These are phyloP conservation scores for Patella depressa DNA, from an alignment of 2,888 invertebrate species.

Conservation along the genomic window DNA sequence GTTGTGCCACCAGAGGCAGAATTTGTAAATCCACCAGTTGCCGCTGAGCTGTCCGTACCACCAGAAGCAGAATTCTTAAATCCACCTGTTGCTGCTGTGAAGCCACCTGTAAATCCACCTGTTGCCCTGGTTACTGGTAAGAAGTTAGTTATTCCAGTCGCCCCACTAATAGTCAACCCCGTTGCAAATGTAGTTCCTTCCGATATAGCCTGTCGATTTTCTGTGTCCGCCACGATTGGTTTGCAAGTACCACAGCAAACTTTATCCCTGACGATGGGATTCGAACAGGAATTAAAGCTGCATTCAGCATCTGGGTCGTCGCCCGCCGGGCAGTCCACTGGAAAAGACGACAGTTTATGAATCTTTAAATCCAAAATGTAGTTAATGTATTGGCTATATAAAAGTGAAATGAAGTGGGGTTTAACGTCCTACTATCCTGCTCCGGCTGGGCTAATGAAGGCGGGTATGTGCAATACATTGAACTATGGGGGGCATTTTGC, in stretches of 20 bases:
- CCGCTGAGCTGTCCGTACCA: not conserved
- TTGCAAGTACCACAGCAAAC: constrained; percentile 24
- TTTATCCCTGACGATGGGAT: constrained; percentile 6
- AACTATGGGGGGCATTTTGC: too few relatives aligned
- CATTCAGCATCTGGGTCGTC: constrained; percentile 23
- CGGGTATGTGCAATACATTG: too few relatives aligned
- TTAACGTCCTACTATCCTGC: too few relatives aligned
- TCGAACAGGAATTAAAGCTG: not conserved
- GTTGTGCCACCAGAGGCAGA: not conserved
- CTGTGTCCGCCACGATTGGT: not conserved
- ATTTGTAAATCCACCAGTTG: not conserved
- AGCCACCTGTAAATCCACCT: not conserved
- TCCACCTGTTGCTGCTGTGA: not conserved
- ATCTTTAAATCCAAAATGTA: too few relatives aligned
- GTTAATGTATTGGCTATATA: too few relatives aligned
- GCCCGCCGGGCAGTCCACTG: constrained; percentile 24
- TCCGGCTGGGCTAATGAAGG: too few relatives aligned
- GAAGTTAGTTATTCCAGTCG: not conserved
- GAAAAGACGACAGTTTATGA: not conserved
- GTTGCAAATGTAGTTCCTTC: not conserved
- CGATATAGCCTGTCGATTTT: not conserved
- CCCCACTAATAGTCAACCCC: not conserved
- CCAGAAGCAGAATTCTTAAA: not conserved
- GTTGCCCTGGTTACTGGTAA: not conserved
- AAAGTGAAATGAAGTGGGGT: too few relatives aligned